phyloP scores from a whole-genome alignment of 2,797 vertebrate species.

The Cyprinella venusta region DNA sequence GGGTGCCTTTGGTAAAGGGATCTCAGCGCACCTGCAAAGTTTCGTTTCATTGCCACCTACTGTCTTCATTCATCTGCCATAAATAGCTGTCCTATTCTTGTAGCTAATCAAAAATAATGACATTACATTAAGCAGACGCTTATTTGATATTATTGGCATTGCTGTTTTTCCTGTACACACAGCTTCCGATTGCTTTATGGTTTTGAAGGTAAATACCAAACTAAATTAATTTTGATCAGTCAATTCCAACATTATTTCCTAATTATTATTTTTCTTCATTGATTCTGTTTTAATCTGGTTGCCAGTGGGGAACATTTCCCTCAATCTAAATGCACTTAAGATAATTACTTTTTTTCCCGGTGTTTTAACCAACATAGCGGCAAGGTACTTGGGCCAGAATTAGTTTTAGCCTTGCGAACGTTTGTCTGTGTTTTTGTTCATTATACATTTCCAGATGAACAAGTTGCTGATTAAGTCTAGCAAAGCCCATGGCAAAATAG shows the following conservation, averaged over 20 bases:
- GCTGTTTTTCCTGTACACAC: not conserved
- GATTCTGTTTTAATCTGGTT: not conserved
- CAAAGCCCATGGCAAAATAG: conserved; percentile 44
- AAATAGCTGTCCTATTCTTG: not conserved
- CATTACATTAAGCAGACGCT: not conserved
- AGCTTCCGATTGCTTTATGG: not conserved
- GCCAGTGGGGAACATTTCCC: conserved; percentile 4
- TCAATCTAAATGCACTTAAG: conserved; percentile 17
- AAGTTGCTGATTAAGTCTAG: conserved; percentile 41
- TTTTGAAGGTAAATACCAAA: not conserved
- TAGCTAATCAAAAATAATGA: not conserved
- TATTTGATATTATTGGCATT: too few relatives aligned
- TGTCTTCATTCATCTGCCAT: not conserved
- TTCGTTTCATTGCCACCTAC: not conserved
- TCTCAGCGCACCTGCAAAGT: not conserved
- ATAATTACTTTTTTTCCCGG: not conserved
- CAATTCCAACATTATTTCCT: not conserved
- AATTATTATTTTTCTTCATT: not conserved
- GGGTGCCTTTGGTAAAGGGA: not conserved
- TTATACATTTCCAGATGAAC: conserved; percentile 42
- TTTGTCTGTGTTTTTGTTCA: conserved; percentile 33
- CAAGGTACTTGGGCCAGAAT: conserved; percentile 2
- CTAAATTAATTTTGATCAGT: not conserved
- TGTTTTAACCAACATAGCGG: conserved; percentile 17
- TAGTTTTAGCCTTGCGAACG: not conserved